These are phyloP conservation scores for Sialia sialis DNA, from an alignment of 2,113 vertebrate genomes.

Conservation along the genomic window DNA sequence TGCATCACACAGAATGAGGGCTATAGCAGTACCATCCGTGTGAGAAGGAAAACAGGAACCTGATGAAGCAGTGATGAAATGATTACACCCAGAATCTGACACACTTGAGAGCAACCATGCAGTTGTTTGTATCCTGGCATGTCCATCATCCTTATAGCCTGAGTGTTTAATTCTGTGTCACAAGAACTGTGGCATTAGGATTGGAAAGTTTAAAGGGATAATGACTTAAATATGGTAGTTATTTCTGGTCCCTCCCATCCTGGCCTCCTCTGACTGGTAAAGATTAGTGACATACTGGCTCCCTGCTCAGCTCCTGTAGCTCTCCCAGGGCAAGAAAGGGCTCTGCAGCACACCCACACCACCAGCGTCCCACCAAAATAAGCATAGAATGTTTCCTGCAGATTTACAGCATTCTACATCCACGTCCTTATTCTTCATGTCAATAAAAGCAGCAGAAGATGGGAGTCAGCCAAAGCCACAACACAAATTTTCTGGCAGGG, in stretches of 20 bases:
- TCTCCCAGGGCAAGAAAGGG: background rate
- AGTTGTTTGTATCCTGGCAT: background rate
- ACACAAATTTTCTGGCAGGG: background rate
- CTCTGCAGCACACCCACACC: background rate
- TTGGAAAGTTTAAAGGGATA: background rate
- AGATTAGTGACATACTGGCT: background rate
- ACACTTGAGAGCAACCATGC: fast-evolving
- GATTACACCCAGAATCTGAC: background rate
- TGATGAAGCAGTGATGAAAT: background rate
- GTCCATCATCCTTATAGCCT: background rate
- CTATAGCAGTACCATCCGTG: fast-evolving
- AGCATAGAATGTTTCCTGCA: background rate
- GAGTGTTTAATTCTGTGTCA: background rate
- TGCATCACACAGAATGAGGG: background rate
- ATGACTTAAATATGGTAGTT: background rate
- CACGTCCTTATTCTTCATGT: fast-evolving
- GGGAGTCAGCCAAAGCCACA: background rate
- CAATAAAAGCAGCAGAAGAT: background rate
- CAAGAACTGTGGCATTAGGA: background rate
- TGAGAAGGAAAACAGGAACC: background rate
- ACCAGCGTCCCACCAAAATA: background rate
- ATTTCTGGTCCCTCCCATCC: background rate
- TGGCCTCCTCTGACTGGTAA: background rate
- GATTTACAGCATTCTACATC: background rate
- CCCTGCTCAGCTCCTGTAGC: background rate